Evolutionary conservation across 2,113 vertebrate species (phyloP).

Genomic region (Hirundichthys speculiger): DNA sequence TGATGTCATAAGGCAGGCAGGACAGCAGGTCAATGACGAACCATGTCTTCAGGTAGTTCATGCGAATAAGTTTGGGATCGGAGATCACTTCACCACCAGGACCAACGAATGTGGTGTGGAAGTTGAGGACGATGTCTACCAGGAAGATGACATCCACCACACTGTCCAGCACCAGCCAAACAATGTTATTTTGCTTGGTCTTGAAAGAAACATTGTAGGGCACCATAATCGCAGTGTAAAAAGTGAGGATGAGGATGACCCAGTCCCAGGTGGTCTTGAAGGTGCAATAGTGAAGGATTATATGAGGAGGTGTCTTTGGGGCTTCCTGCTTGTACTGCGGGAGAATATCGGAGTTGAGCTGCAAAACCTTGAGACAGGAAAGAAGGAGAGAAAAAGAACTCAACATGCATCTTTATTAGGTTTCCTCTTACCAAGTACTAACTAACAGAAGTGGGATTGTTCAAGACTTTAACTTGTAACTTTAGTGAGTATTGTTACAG

Average conservation of each 20-base stretch:
- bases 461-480: too few species aligned
- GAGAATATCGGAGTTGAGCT: constrained; percentile 96
- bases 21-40: constrained; percentile 98
- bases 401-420: background rate
- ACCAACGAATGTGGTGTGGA: constrained; percentile 97
- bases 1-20: constrained; percentile 99
- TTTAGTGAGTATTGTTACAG: too few species aligned
- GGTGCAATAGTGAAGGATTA: constrained; percentile 97
- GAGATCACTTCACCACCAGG: constrained; percentile 98
- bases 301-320: constrained; percentile 96
- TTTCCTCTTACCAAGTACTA: background rate
- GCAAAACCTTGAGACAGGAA: constrained; percentile 85
- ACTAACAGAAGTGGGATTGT: too few species aligned
- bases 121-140: constrained; percentile 97
- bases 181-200: constrained; percentile 97
- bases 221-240: constrained; percentile 99
- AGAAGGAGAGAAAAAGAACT: too few species aligned
- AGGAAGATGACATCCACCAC: constrained; percentile 98
- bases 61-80: constrained; percentile 95
- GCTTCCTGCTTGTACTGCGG: constrained; percentile 99
- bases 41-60: constrained; percentile 99
- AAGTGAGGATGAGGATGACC: constrained; percentile 97
- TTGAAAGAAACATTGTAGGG: constrained; percentile 98
- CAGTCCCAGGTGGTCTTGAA: constrained; percentile 99
- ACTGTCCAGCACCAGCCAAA: constrained; percentile 97